Evolutionary conservation across 2,797 vertebrate genomes (phyloP), one percentile per base, ranked within the genome.

Genomic region (Halcyon badia): DNA sequence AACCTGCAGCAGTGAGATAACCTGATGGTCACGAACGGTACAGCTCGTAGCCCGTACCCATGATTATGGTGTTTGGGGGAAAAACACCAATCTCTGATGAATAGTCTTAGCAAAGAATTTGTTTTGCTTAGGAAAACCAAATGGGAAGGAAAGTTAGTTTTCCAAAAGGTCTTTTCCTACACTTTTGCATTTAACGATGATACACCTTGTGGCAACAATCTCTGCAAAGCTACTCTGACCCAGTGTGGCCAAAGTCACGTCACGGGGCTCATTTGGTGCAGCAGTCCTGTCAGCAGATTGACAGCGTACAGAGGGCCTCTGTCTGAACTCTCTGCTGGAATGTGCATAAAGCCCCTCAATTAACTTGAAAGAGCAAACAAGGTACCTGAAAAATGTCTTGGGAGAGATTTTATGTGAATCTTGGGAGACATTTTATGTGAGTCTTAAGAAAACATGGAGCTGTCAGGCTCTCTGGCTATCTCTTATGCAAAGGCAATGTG

Each of bases 311-410:
- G 66, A 54, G 65, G 46, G 22, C 39, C 58, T 75, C 69, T 82
- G 76, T 25, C 35, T 86, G 80, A 69, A 65, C 72, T 83, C 56
- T 77, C 58, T 70, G 24, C 48, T 90, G 94, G 81, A 93, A 92
- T 89, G 81, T 89, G 80, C 41, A 33, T 65, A 86, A 89, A 95
- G 26, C 72, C 33, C 68, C 69, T 92, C 66, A 82, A 52, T 84
- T 52, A 82, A 70, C 62, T 76, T 37, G 28, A 33, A 92, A n/a
- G 44, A 87, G 18, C 42, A 56, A 66, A 69, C 2, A 5, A 87
- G 31, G 44, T 88, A 60, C 88, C 82, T 84, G 60, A 88, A 62
- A 75, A 94, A 88, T 91, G 64, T 31, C 35, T 76, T 0, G 1
- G 51, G 44, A 70, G 77, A 69, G 62, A 42, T 90, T 94, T 89